These are phyloP conservation scores for Artibeus lituratus DNA, from an alignment of 2,797 vertebrate genomes.

Conservation along the genomic window DNA sequence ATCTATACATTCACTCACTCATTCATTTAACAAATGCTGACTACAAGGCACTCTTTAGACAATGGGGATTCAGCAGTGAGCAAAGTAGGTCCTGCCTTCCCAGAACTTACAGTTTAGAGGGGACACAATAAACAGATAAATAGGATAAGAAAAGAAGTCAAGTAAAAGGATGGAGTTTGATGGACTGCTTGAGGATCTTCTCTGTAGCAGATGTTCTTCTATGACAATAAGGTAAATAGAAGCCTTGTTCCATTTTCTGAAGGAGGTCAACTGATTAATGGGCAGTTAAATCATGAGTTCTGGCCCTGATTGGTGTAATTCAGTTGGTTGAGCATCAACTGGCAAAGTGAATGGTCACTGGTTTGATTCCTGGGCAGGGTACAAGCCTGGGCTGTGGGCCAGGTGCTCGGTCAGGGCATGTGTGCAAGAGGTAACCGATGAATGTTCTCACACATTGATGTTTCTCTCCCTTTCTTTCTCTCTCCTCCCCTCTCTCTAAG, in stretches of 20 bases:
- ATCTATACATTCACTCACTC: not conserved
- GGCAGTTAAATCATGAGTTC: not conserved
- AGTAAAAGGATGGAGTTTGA: not conserved
- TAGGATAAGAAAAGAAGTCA: not conserved
- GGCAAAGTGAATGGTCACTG: too few species aligned
- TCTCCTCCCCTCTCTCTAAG: too few species aligned
- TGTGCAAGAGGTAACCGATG: too few species aligned
- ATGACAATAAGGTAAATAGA: not conserved
- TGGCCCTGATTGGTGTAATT: not conserved
- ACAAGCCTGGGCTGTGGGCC: too few species aligned
- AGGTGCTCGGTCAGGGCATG: too few species aligned
- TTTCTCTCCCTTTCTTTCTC: too few species aligned
- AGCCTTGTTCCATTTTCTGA: not conserved
- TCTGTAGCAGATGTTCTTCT: rapidly evolving
- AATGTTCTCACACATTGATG: too few species aligned
- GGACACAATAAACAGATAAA: not conserved
- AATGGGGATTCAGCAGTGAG: not conserved
- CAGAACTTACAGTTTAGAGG: not conserved
- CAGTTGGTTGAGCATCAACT: too few species aligned
- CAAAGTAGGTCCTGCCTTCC: not conserved
- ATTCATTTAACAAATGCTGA: rapidly evolving
- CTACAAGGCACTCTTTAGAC: not conserved
- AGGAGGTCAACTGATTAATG: not conserved
- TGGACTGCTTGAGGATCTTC: not conserved
- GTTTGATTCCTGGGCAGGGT: too few species aligned